Percentiles rank a stretch among this genome's conserved stretches.
These are phyloP conservation scores for Loripinus fragilis DNA, from an alignment of 2,888 invertebrate species.

Conservation along the genomic window DNA sequence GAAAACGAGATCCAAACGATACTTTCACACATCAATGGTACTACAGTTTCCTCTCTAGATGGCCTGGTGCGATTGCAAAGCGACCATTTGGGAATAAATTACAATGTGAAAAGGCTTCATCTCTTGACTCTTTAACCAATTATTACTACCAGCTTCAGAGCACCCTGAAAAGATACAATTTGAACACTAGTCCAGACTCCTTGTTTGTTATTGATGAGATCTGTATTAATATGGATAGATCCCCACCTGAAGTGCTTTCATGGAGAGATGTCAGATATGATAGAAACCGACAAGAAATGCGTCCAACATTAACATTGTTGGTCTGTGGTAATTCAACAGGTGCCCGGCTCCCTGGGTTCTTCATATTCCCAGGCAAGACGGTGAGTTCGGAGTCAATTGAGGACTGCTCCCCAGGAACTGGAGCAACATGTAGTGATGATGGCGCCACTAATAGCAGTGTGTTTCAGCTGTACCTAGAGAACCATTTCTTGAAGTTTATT, in stretches of 20 bases:
- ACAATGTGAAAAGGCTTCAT: slow-evolving; percentile 53
- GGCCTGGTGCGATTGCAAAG: slow-evolving; percentile 48
- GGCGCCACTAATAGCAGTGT: slow-evolving; percentile 56
- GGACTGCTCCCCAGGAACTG: slow-evolving; percentile 58
- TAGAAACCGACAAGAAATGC: slow-evolving; percentile 44
- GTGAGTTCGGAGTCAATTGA: slow-evolving; percentile 59
- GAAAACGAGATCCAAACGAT: slow-evolving; percentile 55
- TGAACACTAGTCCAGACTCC: slow-evolving; percentile 54
- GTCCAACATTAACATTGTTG: slow-evolving; percentile 52
- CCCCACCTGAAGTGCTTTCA: slow-evolving; percentile 46
- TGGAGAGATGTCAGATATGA: slow-evolving; percentile 57
- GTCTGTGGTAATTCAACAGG: slow-evolving; percentile 60
- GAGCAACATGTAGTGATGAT: slow-evolving; percentile 61
- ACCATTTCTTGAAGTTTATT: slow-evolving; percentile 59
- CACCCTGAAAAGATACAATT: slow-evolving; percentile 45
- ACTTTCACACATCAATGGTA: slow-evolving; percentile 61
- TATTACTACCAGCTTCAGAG: slow-evolving; percentile 49
- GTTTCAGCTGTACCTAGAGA: slow-evolving; percentile 57
- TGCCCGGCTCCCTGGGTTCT: slow-evolving; percentile 53
- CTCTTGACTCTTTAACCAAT: slow-evolving; percentile 45
- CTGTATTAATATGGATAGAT: slow-evolving; percentile 49
- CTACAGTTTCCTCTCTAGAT: slow-evolving; percentile 54
- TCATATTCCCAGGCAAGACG: slow-evolving; percentile 58
- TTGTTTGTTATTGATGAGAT: slow-evolving; percentile 57
- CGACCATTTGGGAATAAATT: slow-evolving; percentile 46